Conservation (phyloP, 2,797 vertebrate genomes). For the Sarcoramphus papa region DNA sequence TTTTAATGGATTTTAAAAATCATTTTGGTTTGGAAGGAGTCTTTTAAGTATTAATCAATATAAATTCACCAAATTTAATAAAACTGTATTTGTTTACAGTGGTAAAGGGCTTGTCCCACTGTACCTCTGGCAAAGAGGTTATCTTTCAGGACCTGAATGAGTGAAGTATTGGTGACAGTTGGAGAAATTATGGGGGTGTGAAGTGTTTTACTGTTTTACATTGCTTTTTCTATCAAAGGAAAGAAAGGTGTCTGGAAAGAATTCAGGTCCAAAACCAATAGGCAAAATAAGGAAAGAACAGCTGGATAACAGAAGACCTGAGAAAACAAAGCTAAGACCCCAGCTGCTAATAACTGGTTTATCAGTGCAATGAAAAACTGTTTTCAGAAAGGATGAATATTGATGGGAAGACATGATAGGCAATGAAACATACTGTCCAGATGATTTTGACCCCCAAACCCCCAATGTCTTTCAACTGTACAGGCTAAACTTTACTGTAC, state of each 20-base stretch:
- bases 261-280: neutral
- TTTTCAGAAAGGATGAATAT: neutral
- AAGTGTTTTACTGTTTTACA: neutral
- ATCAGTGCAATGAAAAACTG: neutral
- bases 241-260: neutral
- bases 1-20: neutral
- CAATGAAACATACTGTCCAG: neutral
- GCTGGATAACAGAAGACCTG: neutral
- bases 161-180: neutral
- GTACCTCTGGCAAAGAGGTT: neutral
- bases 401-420: neutral
- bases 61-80: neutral
- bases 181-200: neutral
- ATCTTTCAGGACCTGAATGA: neutral
- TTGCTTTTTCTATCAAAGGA: neutral
- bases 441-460: neutral
- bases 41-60: neutral
- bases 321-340: neutral
- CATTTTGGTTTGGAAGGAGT: neutral
- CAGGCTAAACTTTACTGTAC: neutral
- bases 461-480: neutral
- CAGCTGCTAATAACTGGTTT: neutral
- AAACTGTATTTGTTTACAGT: neutral
- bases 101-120: neutral
- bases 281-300: neutral